Evolutionary conservation across 2,888 invertebrate genomes (phyloP).

Genomic region (Perithous albicinctus): DNA sequence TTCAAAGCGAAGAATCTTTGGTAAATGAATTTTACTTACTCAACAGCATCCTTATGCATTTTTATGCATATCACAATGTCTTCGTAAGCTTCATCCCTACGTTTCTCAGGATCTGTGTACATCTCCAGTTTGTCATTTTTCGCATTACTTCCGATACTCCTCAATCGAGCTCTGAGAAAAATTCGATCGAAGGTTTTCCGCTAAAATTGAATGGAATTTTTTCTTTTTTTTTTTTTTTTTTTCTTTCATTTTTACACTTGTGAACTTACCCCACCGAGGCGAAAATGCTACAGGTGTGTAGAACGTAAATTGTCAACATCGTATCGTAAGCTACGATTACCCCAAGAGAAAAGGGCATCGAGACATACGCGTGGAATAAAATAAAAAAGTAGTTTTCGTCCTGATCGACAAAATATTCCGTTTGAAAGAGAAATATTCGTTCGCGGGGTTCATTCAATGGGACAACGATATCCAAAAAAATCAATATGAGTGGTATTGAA

Average conservation of each 20-base stretch:
- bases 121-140: background rate
- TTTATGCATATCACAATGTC: constrained; percentile 46
- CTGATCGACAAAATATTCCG: constrained; percentile 64
- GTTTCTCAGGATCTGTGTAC: background rate
- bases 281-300: constrained; percentile 65
- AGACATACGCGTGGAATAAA: constrained; percentile 62
- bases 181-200: background rate
- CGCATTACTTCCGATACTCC: constrained; percentile 12
- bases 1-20: no score
- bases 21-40: constrained; percentile 55
- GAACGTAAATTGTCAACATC: constrained; percentile 59
- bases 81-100: constrained; percentile 29
- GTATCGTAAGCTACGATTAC: constrained; percentile 62
- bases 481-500: constrained; percentile 51
- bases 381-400: no score
- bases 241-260: background rate
- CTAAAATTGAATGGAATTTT: background rate
- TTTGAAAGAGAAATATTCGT: constrained; percentile 59
- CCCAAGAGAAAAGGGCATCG: constrained; percentile 53
- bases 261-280: constrained; percentile 50
- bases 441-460: constrained; percentile 64
- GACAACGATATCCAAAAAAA: constrained; percentile 51
- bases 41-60: constrained; percentile 58
- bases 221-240: background rate
- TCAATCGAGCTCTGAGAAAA: constrained; percentile 46